These are phyloP conservation scores for Epinephelus awoara DNA, from an alignment of 2,797 vertebrate species.

Conservation along the genomic window DNA sequence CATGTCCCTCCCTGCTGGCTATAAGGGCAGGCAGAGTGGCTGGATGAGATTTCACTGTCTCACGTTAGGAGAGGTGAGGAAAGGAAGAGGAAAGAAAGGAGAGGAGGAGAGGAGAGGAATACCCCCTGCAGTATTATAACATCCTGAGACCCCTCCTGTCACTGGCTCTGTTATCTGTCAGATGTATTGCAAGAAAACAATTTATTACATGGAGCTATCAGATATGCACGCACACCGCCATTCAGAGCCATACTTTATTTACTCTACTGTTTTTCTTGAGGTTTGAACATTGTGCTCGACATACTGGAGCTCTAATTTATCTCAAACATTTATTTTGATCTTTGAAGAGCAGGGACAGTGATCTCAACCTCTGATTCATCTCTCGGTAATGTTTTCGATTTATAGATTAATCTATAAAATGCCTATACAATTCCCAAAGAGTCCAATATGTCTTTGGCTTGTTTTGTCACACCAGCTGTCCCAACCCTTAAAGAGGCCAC, in stretches of 20 bases:
- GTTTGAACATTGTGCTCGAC: not conserved
- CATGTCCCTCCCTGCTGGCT: slow-evolving; percentile 87
- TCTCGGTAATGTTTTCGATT: not conserved
- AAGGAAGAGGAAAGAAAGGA: slow-evolving; percentile 19
- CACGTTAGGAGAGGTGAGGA: slow-evolving; percentile 63
- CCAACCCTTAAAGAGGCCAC: not conserved
- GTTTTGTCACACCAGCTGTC: not conserved
- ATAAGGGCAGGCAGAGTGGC: slow-evolving; percentile 78
- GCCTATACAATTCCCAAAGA: not conserved
- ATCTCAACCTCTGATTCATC: not conserved
- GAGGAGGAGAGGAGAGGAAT: slow-evolving; percentile 49
- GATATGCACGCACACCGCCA: not conserved
- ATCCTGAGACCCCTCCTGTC: slow-evolving; percentile 54
- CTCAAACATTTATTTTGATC: not conserved
- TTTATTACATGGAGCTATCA: not conserved
- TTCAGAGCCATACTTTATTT: not conserved
- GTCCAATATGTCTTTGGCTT: not conserved
- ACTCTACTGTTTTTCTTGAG: not conserved
- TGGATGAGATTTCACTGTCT: slow-evolving; percentile 91
- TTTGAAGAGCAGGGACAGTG: not conserved
- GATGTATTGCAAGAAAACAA: not conserved
- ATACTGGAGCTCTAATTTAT: not conserved
- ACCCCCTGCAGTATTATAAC: slow-evolving; percentile 75
- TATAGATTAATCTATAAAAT: not conserved
- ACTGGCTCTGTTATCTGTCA: slow-evolving; percentile 7